These are phyloP conservation scores for Phalacrocorax brasilianus DNA, from an alignment of 2,113 vertebrate species.

Conservation along the genomic window DNA sequence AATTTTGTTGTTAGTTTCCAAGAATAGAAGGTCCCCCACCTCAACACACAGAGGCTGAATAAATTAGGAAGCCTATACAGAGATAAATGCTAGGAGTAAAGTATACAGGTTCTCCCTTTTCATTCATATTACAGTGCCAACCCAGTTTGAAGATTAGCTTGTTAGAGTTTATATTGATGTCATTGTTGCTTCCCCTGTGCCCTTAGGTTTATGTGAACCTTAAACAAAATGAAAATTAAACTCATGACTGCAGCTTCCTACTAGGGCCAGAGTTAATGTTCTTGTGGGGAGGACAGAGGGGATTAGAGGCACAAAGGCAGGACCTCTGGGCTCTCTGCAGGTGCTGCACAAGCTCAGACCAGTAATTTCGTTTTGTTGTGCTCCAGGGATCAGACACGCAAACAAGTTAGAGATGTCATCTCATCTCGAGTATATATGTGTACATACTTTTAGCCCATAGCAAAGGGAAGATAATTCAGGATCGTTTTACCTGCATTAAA, in stretches of 20 bases:
- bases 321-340: constrained; percentile 5
- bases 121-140: background rate
- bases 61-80: background rate
- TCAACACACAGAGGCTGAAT: background rate
- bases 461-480: constrained; percentile 14
- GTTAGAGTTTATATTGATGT: constrained; percentile 1
- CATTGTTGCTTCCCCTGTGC: background rate
- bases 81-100: background rate
- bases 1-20: background rate
- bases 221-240: constrained; percentile 41
- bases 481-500: constrained; percentile 40
- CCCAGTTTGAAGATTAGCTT: background rate
- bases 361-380: background rate
- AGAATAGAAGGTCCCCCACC: background rate
- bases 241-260: background rate
- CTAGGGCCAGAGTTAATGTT: background rate
- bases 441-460: background rate
- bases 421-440: constrained; percentile 4
- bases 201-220: background rate
- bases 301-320: background rate
- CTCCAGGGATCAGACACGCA: background rate
- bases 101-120: background rate
- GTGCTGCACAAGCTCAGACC: background rate
- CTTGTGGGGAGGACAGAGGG: background rate
- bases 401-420: background rate